Conservation (phyloP, 2,888 invertebrate genomes). For the Nomada ruficornis region DNA sequence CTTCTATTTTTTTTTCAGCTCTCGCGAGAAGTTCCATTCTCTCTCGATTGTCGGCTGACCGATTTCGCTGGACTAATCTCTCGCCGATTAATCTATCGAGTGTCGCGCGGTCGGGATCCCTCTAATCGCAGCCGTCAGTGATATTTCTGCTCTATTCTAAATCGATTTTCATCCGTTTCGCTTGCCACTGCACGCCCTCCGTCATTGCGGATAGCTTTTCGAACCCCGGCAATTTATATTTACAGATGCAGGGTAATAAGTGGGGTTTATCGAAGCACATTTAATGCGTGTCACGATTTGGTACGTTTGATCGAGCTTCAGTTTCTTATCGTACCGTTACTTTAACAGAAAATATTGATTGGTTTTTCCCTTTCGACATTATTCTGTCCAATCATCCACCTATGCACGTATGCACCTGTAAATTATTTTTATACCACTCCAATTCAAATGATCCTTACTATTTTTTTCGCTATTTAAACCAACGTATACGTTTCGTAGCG, state of each 20-base stretch:
- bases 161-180: conserved; percentile 48
- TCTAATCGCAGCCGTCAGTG: conserved; percentile 46
- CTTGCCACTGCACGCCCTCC: conserved; percentile 29
- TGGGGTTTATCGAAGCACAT: not conserved
- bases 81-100: conserved; percentile 64
- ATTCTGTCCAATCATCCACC: no score
- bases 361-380: no score
- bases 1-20: conserved; percentile 13
- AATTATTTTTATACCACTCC: no score
- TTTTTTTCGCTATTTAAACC: no score
- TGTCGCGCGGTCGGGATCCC: conserved; percentile 44
- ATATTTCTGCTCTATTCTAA: conserved; percentile 49
- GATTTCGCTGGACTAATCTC: conserved; percentile 57
- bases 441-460: no score
- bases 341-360: no score
- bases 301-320: not conserved
- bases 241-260: not conserved
- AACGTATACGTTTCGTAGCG: no score
- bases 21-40: conserved; percentile 51
- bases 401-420: no score
- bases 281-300: not conserved
- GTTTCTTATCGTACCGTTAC: not conserved
- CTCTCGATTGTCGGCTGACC: conserved; percentile 57
- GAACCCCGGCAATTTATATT: conserved; percentile 4
- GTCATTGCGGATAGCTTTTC: conserved; percentile 13